Conservation (phyloP, 2,888 invertebrate genomes). For the Xanthorhoe designata region DNA sequence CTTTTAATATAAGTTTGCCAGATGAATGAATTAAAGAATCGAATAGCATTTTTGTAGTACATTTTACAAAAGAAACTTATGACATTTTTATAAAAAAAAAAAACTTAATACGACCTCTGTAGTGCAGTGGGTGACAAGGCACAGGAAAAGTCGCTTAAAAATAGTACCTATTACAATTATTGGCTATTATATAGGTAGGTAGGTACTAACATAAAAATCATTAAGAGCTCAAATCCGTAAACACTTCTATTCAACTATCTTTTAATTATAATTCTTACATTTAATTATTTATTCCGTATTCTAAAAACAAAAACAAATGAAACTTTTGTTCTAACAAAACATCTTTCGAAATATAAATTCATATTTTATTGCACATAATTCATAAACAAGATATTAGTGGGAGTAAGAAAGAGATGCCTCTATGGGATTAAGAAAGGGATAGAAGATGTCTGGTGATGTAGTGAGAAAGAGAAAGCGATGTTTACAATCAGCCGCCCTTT, state of each 20-base stretch:
- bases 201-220: too few relatives aligned
- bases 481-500: conserved; percentile 78
- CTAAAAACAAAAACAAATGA: not conserved
- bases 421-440: conserved; percentile 44
- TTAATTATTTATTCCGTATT: not conserved
- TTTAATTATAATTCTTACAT: not conserved
- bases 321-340: conserved; percentile 15
- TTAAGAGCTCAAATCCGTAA: too few relatives aligned
- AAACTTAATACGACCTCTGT: too few relatives aligned
- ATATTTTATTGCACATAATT: conserved; percentile 57
- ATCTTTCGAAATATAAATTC: conserved; percentile 37
- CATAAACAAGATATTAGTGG: conserved; percentile 61
- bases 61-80: too few relatives aligned
- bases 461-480: conserved; percentile 60
- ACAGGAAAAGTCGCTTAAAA: too few relatives aligned
- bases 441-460: conserved; percentile 35
- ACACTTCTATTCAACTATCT: not conserved
- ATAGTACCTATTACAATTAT: too few relatives aligned
- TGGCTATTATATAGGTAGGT: too few relatives aligned
- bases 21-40: too few relatives aligned
- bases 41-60: too few relatives aligned
- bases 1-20: not conserved
- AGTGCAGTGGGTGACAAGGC: too few relatives aligned
- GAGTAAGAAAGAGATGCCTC: conserved; percentile 49
- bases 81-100: too few relatives aligned